These are phyloP conservation scores for Corydoras sp. DNA, from an alignment of 2,113 vertebrate species.

Conservation along the genomic window DNA sequence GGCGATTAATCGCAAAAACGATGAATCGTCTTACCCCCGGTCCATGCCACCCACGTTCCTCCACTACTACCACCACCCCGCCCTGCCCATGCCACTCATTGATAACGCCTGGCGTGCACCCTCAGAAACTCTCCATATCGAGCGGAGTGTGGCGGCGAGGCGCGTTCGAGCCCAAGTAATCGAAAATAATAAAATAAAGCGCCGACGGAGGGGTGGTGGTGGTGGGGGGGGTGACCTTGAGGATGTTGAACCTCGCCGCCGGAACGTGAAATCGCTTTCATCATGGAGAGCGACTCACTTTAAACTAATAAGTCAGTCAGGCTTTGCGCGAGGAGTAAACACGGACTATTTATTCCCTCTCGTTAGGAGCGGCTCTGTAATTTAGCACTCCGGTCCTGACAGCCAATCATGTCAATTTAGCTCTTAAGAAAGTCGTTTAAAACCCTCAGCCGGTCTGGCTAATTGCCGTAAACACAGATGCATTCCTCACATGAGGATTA, in stretches of 20 bases:
- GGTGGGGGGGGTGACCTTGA: slow-evolving; percentile 24
- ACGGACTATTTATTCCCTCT: too few species aligned
- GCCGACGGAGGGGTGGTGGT: background rate
- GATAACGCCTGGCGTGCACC: too few species aligned
- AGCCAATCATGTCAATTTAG: slow-evolving; percentile 38
- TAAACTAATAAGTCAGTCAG: slow-evolving; percentile 27
- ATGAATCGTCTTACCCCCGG: too few species aligned
- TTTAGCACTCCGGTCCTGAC: slow-evolving; percentile 29
- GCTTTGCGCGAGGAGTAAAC: slow-evolving; percentile 14
- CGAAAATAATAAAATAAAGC: background rate
- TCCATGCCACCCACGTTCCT: too few species aligned
- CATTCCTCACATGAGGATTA: slow-evolving; percentile 30
- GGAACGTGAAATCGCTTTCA: slow-evolving; percentile 4
- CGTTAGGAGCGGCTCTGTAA: slow-evolving; percentile 18
- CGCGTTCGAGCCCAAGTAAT: too few species aligned
- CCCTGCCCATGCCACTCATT: too few species aligned
- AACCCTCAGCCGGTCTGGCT: too few species aligned
- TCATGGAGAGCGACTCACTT: slow-evolving; percentile 19
- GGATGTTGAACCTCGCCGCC: slow-evolving; percentile 12
- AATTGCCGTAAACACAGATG: slow-evolving; percentile 15
- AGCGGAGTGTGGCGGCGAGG: too few species aligned
- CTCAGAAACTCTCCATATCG: too few species aligned
- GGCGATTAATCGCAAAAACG: too few species aligned
- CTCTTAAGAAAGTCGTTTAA: slow-evolving; percentile 35
- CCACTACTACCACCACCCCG: too few species aligned